Base-by-base conservation (phyloP, 2,113 vertebrate genomes). In the Grantiella picta region DNA sequence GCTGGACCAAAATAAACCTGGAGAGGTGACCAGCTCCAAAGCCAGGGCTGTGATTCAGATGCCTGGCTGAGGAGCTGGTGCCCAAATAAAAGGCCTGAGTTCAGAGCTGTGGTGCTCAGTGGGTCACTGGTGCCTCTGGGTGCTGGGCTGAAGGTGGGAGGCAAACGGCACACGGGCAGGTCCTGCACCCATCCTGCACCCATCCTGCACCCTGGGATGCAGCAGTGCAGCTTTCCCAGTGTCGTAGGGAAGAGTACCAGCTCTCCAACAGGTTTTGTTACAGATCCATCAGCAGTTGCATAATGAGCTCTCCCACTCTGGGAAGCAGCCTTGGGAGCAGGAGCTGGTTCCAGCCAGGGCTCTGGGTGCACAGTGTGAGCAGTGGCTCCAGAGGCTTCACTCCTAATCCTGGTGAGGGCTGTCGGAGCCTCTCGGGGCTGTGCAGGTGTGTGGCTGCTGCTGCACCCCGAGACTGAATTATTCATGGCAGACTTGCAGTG, bases 1-100 rank as follows among this genome's bases (percentile, higher is more conserved):
- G 0, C 66, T 2, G 15, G 85, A 82, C 93, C 59, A 42, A 96
- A 97, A 97, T 97, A 97, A 92, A 65, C 76, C 88, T 42, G 82
- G 52, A 92, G 88, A 86, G 45, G 56, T 70, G 82, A 60, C 31
- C 54, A 25, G 76, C 50, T 12, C 80, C 70, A 3, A 4, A n/a
- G 10, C 63, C 23, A 2, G 14, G 72, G 42, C 14, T 76, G 57
- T 53, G 56, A 42, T 28, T 57, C 16, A 24, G 23, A 47, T 3
- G 71, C 17, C 24, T 47, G 70, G 44, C 35, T 2, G 2, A 61
- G 47, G 47, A 44, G 35, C 54, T 23, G 31, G 14, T 29, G 72
- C 49, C 49, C 57, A 22, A 4, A 31, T 13, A 5, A 47, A 40
- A 22, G 35, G 31, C 9, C 50, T 9, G 59, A 73, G 66, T 5